Evolutionary conservation across 2,797 vertebrate species (phyloP).

Genomic region (Sphaeramia orbicularis): DNA sequence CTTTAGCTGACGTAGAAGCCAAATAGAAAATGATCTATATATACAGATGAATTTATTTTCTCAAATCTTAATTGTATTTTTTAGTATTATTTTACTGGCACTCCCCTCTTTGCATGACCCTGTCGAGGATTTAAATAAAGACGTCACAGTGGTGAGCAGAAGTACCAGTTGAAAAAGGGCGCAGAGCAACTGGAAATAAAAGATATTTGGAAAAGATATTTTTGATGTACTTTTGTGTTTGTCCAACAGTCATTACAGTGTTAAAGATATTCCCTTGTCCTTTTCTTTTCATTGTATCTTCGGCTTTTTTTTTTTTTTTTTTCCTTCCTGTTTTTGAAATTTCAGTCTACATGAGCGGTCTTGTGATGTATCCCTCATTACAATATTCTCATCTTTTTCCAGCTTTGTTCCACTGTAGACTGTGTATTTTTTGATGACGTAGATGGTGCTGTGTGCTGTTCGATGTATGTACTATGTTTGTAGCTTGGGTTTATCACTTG

Average conservation of each 20-base stretch:
- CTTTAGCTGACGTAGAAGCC: slow-evolving; percentile 68
- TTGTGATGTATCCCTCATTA: slow-evolving; percentile 60
- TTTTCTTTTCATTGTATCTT: slow-evolving; percentile 46
- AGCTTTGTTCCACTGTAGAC: slow-evolving; percentile 69
- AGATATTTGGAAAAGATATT: background rate
- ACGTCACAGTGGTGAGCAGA: slow-evolving; percentile 33
- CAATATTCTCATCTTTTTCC: slow-evolving; percentile 54
- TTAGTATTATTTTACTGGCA: slow-evolving; percentile 78
- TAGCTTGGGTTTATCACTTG: slow-evolving; percentile 79
- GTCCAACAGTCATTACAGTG: slow-evolving; percentile 61
- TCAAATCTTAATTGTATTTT: slow-evolving; percentile 79
- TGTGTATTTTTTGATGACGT: slow-evolving; percentile 73
- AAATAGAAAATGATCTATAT: slow-evolving; percentile 67
- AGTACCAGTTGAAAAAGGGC: slow-evolving; percentile 42
- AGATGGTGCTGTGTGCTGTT: slow-evolving; percentile 78
- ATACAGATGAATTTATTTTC: slow-evolving; percentile 77
- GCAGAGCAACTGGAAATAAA: slow-evolving; percentile 49
- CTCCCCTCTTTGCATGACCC: slow-evolving; percentile 56
- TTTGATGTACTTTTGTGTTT: slow-evolving; percentile 46
- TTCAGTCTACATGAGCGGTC: slow-evolving; percentile 32
- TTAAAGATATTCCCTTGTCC: slow-evolving; percentile 53
- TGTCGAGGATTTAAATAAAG: slow-evolving; percentile 31
- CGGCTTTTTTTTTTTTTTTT: slow-evolving; percentile 30
- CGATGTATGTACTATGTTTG: slow-evolving; percentile 78
- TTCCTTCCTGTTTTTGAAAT: slow-evolving; percentile 53